These are phyloP conservation scores for Brachionus koreanus DNA, from an alignment of 1,140 invertebrate species.

Conservation along the genomic window DNA sequence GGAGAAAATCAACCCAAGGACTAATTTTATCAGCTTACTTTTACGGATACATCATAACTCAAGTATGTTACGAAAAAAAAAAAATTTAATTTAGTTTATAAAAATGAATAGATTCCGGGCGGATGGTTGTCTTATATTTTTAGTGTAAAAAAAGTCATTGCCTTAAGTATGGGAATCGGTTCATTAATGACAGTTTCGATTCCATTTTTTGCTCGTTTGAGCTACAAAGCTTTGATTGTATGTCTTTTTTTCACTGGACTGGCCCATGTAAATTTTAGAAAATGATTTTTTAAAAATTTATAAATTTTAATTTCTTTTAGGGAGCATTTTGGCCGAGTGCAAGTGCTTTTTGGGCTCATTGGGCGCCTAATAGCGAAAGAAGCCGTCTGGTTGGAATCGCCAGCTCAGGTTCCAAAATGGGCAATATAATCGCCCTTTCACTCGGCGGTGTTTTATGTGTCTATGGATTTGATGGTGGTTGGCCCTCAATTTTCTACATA, in stretches of 20 bases:
- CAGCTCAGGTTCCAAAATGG: slow-evolving; percentile 48
- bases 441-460: slow-evolving; percentile 22
- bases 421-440: not conserved
- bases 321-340: slow-evolving; percentile 49
- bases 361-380: slow-evolving; percentile 53
- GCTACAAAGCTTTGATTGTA: not conserved
- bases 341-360: slow-evolving; percentile 50
- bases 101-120: not conserved
- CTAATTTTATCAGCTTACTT: slow-evolving; percentile 50
- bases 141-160: slow-evolving; percentile 56
- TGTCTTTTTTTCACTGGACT: slow-evolving; percentile 20
- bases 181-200: not conserved
- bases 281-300: not conserved
- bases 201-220: slow-evolving; percentile 13
- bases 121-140: slow-evolving; percentile 46
- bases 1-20: slow-evolving; percentile 56
- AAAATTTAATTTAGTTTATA: slow-evolving; percentile 49
- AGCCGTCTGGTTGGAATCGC: slow-evolving; percentile 50
- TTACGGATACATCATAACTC: slow-evolving; percentile 40
- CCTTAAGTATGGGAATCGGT: slow-evolving; percentile 30
- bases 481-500: slow-evolving; percentile 40
- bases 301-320: not conserved
- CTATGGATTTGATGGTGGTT: slow-evolving; percentile 43
- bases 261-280: slow-evolving; percentile 6
- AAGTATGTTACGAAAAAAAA: slow-evolving; percentile 49